Evolutionary conservation across 2,113 vertebrate genomes (phyloP), one percentile per base, ranked within the genome.

Genomic region (Casuarius casuarius): DNA sequence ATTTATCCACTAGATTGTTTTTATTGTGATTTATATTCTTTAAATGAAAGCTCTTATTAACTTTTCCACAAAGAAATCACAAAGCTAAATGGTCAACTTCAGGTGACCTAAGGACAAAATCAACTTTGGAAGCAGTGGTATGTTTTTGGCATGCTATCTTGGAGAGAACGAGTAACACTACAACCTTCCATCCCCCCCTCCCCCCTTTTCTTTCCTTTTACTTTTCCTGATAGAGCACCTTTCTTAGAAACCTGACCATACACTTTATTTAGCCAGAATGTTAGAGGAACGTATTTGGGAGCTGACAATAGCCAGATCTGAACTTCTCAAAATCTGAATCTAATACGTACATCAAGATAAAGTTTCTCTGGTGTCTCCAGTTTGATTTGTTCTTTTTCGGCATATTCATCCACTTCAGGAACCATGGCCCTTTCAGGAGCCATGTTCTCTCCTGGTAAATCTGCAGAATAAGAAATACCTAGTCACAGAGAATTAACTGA

Each of bases 291-390:
- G 49, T 49, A 38, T 29, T 8, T 84, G 52, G 18, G 17, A 90
- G 22, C 9, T 62, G 51, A 56, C 33, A 87, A n/a, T 29, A 81
- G 5, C 28, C 40, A 74, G 51, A 63, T 7, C 9, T 29, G n/a
- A 49, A 74, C 46, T 9, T 49, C 35, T 23, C 51, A 49, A 49
- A 13, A 62, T 67, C 18, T n/a, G 52, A 62, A 54, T 46, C 15
- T 31, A 66, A 68, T 86, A 97, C 98, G 1, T 98, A 98, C 98
- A 1, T 95, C 77, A 6, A 98, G 95, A 73, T 72, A 97, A 83
- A 98, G 62, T 40, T 97, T 97, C 54, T 97, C 90, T 19, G 49
- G 25, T 11, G 61, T 42, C 15, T 98, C 93, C 46, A 92, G 82
- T 21, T 81, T 51, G 52, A 96, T 74, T 22, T 96, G 94, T 52